Percentiles rank a stretch among this genome's conserved stretches.
Conservation (phyloP, 2,797 vertebrate species). For the Artibeus lituratus region DNA sequence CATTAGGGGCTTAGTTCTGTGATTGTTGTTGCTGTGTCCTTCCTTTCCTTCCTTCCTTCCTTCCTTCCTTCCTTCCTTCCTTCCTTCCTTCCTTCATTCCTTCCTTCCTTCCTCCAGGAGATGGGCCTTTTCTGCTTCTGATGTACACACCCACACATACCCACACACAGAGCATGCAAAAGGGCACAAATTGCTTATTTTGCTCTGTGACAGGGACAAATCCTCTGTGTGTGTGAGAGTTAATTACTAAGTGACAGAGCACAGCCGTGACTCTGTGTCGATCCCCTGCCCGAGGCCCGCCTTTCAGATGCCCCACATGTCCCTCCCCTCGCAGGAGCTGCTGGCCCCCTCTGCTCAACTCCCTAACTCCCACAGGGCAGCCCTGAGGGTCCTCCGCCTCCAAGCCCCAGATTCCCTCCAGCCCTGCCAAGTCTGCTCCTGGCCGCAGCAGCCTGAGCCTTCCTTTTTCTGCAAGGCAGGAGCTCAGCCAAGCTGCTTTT, state of each 20-base stretch:
- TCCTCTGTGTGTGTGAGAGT: neutral
- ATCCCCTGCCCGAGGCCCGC: neutral
- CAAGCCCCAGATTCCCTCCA: neutral
- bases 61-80: neutral
- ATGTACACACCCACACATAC: rapidly evolving
- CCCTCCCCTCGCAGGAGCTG: neutral
- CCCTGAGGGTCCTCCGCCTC: neutral
- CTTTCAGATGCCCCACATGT: rapidly evolving
- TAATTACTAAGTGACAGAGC: neutral
- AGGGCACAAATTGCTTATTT: neutral
- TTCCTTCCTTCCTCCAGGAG: neutral
- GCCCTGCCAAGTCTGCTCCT: neutral
- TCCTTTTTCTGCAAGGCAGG: neutral
- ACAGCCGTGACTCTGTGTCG: neutral
- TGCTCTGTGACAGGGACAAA: neutral
- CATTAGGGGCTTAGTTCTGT: neutral
- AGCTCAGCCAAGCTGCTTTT: neutral
- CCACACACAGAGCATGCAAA: rapidly evolving
- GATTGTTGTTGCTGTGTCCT: neutral
- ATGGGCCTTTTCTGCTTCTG: neutral
- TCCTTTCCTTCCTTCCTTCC: neutral
- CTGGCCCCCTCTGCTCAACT: neutral
- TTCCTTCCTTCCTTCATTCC: too few relatives aligned
- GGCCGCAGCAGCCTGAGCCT: neutral
- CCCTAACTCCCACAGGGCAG: neutral